phyloP scores from a whole-genome alignment of 2,797 vertebrate species.

The Poeciliopsis paucimaculata region DNA sequence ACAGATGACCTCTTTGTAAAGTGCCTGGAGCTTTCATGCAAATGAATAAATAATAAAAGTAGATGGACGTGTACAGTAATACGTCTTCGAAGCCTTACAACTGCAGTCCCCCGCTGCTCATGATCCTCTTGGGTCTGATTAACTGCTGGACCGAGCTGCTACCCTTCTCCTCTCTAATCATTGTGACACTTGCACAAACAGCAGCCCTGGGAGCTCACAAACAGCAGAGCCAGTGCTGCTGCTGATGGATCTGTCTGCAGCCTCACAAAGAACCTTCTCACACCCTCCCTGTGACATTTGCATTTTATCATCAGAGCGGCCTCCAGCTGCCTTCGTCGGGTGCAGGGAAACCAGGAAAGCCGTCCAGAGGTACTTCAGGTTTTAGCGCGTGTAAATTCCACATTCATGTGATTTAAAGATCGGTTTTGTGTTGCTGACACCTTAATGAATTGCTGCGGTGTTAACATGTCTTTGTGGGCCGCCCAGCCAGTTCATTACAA shows the following conservation, averaged over 20 bases:
- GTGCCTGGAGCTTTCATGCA: neutral
- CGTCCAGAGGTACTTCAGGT: neutral
- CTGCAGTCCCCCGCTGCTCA: neutral
- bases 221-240: slow-evolving; percentile 34
- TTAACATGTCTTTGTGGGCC: neutral
- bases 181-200: slow-evolving; percentile 15
- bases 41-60: neutral
- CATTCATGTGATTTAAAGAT: slow-evolving; percentile 25
- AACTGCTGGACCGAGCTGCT: slow-evolving; percentile 36
- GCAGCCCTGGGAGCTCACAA: slow-evolving; percentile 30
- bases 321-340: slow-evolving; percentile 1
- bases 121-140: slow-evolving; percentile 58
- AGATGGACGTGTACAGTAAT: neutral
- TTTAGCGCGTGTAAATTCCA: slow-evolving; percentile 20
- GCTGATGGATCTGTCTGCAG: slow-evolving; percentile 15
- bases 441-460: slow-evolving; percentile 13
- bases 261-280: slow-evolving; percentile 32
- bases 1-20: neutral
- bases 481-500: slow-evolving; percentile 31
- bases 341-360: slow-evolving; percentile 7
- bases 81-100: slow-evolving; percentile 8
- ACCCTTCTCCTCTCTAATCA: slow-evolving; percentile 43
- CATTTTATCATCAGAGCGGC: slow-evolving; percentile 18
- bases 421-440: slow-evolving; percentile 30
- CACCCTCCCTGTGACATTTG: slow-evolving; percentile 3